Evolutionary conservation across 2,888 invertebrate genomes (phyloP), one percentile per base, ranked within the genome.

Genomic region (Tridacna gigas): DNA sequence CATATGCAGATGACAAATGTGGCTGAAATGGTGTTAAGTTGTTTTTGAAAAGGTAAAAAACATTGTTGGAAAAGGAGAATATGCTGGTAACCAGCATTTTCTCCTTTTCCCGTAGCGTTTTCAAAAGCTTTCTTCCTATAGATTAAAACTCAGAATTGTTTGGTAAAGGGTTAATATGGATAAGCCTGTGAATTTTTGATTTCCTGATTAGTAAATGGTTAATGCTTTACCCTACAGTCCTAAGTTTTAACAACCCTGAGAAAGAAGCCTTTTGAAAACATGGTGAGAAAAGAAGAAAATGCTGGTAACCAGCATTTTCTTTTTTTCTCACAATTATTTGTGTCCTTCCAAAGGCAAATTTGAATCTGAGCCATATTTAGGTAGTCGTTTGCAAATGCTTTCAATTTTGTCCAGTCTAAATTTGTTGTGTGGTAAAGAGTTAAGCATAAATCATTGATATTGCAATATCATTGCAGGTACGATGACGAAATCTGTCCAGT

Each of bases 401-500:
- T 51, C 51, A 51, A 51, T 51, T 11, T 51, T 51, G 51, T 51
- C 51, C 15, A 15, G 12, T 51, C 15, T 20, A 9, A 1, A 56
- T 5, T 56, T 56, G 56, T 56, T 56, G 11, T 9, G 3, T 56
- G 56, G 56, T 5, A 56, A 56, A 56, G 3, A 3, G 56, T 56
- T 56, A 9, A 56, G 15, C 11, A 56, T 37, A 7, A 7, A 37
- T 37, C 2, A 56, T 56, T 20, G 20, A 56, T 56, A 56, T 56
- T 51, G 12, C 56, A 56, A 9, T 56, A 3, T 56, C 3, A 15
- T 56, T 56, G 1, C 80, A 80, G 80, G 69, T 20, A 75, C 69
- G 2, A 75, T 75, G 75, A 80, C 80, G 11, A 48, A 69, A 25
- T 61, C 60, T n/a, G 75, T 69, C 47, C 37, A 66, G 69, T 9